Percentiles rank a stretch among this genome's conserved stretches.
phyloP scores from a whole-genome alignment of 2,888 invertebrate genomes.

The Agonopterix heracliana region DNA sequence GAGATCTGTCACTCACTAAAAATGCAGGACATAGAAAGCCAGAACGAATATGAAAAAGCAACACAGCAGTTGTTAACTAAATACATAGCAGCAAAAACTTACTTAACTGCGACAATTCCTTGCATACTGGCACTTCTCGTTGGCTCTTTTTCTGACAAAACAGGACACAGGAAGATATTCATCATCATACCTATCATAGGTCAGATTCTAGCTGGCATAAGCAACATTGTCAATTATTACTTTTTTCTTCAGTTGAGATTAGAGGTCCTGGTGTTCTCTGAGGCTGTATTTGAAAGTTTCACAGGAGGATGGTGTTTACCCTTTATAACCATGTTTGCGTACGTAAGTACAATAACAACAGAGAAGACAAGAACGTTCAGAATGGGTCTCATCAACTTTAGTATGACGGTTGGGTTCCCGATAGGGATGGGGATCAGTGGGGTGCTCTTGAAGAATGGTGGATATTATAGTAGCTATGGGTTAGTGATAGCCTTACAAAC shows the following conservation, averaged over 20 bases:
- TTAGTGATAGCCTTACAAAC: constrained; percentile 80
- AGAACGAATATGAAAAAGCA: constrained; percentile 69
- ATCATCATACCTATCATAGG: constrained; percentile 83
- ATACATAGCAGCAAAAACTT: constrained; percentile 86
- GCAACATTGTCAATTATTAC: constrained; percentile 84
- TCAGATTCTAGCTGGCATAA: constrained; percentile 81
- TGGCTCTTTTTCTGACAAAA: constrained; percentile 84
- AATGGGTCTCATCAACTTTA: constrained; percentile 89
- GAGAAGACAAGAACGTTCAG: constrained; percentile 86
- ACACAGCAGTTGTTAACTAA: constrained; percentile 82
- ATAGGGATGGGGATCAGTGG: constrained; percentile 92
- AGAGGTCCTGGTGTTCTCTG: constrained; percentile 83
- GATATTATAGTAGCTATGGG: constrained; percentile 87
- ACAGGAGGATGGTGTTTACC: constrained; percentile 89
- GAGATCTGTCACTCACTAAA: constrained; percentile 84
- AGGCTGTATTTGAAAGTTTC: constrained; percentile 84
- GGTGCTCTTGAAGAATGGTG: constrained; percentile 79
- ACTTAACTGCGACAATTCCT: constrained; percentile 86
- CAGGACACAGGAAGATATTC: constrained; percentile 82
- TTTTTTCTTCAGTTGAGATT: constrained; percentile 83
- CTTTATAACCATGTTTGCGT: constrained; percentile 88
- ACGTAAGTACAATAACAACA: constrained; percentile 87
- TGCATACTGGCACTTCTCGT: constrained; percentile 85
- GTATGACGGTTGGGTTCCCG: constrained; percentile 89
- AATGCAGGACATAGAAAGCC: constrained; percentile 75